A percentile compares a stretch with the other conserved stretches of the same genome.
Conservation (phyloP, 2,888 invertebrate genomes). For the Chelonus formosanus region DNA sequence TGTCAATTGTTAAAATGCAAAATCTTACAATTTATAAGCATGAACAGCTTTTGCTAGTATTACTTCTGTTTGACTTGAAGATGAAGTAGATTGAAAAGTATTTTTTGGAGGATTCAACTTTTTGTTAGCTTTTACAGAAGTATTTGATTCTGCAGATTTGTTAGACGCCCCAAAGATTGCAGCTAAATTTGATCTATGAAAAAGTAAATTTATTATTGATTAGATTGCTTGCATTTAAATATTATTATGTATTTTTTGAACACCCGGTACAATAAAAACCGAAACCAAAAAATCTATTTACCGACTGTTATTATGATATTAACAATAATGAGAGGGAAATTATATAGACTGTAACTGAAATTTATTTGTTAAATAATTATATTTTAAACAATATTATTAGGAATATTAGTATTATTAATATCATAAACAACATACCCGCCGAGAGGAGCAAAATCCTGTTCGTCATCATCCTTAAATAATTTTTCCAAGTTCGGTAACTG, state of each 20-base stretch:
- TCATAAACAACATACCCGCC: slow-evolving; percentile 48
- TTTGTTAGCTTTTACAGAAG: slow-evolving; percentile 28
- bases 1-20: too few species aligned
- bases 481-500: slow-evolving; percentile 55
- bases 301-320: too few species aligned
- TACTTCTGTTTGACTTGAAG: slow-evolving; percentile 50
- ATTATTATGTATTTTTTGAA: slow-evolving; percentile 5
- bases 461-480: slow-evolving; percentile 55
- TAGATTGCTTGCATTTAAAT: neutral
- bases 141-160: slow-evolving; percentile 28
- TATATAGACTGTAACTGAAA: too few species aligned
- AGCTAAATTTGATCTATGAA: slow-evolving; percentile 53
- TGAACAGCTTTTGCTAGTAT: slow-evolving; percentile 54
- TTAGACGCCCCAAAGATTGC: slow-evolving; percentile 50
- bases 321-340: too few species aligned
- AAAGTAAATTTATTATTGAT: neutral
- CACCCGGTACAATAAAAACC: too few species aligned
- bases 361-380: too few species aligned
- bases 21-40: slow-evolving; percentile 54
- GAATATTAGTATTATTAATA: slow-evolving; percentile 25
- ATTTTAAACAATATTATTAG: too few species aligned
- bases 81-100: slow-evolving; percentile 37
- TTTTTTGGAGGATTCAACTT: slow-evolving; percentile 37
- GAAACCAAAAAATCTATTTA: too few species aligned
- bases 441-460: slow-evolving; percentile 52